phyloP scores from a whole-genome alignment of 2,797 vertebrate species.

The Dipus sagitta region DNA sequence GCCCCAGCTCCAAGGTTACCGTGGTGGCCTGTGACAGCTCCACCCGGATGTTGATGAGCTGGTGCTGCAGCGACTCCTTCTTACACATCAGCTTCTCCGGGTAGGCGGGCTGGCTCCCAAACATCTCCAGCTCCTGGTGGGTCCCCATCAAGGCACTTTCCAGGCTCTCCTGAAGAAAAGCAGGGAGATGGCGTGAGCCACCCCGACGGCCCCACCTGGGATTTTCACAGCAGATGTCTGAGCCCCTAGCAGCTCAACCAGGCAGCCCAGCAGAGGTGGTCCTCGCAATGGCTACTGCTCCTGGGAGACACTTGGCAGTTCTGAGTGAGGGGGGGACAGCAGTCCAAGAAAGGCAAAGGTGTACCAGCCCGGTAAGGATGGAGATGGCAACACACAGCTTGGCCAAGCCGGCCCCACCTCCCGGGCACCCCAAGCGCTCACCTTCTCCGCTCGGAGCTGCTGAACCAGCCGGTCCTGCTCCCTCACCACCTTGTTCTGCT shows the following conservation, averaged over 20 bases:
- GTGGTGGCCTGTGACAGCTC: constrained; percentile 97
- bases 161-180: constrained; percentile 91
- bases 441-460: constrained; percentile 96
- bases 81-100: constrained; percentile 94
- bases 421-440: constrained; percentile 66
- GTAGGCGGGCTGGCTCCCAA: constrained; percentile 91
- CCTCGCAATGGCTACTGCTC: background rate
- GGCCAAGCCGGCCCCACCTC: background rate
- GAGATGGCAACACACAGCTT: background rate
- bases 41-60: constrained; percentile 96
- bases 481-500: constrained; percentile 94
- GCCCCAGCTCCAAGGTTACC: constrained; percentile 85
- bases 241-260: background rate
- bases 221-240: background rate
- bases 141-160: constrained; percentile 96
- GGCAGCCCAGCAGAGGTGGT: background rate
- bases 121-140: constrained; percentile 97
- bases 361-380: background rate
- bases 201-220: accelerated
- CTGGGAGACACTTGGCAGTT: background rate
- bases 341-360: background rate
- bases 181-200: accelerated
- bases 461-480: constrained; percentile 95
- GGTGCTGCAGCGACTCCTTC: constrained; percentile 96
- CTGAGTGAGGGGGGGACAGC: background rate